Base-by-base conservation (phyloP, 1,140 invertebrate species). In the Drosophila willistoni region DNA sequence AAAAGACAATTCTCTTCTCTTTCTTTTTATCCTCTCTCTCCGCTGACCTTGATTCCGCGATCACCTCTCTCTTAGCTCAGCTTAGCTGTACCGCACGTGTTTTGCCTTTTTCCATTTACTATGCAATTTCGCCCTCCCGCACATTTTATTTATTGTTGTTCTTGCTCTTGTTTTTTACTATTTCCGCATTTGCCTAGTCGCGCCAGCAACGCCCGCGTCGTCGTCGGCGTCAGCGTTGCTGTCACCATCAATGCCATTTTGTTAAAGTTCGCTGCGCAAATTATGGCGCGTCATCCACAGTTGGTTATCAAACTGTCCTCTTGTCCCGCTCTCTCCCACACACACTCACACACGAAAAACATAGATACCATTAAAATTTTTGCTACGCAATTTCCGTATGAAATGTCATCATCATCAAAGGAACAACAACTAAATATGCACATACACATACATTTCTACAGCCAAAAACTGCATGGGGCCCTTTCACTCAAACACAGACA, bases 361-460 rank as follows among this genome's bases (percentile, higher is more conserved):
- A 39, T 39, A 39, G 36, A 39, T 39, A 34, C 33, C 14, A 34
- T 33, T 57, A 57, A 13, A 59, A 59, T 59, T 64, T 64, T 51
- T 44, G 61, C 61, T 63, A 63, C 61, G 61, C 64, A 66, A 66
- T 66, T 66, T 66, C 55, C 64, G 51, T 57, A 42, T 42, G 54
- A 33, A 66, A 67, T 67, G 68, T 70, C 67, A 77, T 65, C 68
- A 65, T 55, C 9, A 36, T 41, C 51, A 22, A 22, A 47, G 54
- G 39, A 65, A 34, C 14, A 64, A 42, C 10, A 39, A 39, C 36
- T 12, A 39, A 39, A 63, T 17, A 44, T 44, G 14, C 10, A 42
- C 25, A 25, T 42, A 44, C 0, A 10, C 14, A 25, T 25, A 51
- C 19, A 55, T 36, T 29, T 73, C 17, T 57, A 41, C 56, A 44